Base-by-base conservation (phyloP, 2,888 invertebrate genomes). In the Phanerotoma sp. region DNA sequence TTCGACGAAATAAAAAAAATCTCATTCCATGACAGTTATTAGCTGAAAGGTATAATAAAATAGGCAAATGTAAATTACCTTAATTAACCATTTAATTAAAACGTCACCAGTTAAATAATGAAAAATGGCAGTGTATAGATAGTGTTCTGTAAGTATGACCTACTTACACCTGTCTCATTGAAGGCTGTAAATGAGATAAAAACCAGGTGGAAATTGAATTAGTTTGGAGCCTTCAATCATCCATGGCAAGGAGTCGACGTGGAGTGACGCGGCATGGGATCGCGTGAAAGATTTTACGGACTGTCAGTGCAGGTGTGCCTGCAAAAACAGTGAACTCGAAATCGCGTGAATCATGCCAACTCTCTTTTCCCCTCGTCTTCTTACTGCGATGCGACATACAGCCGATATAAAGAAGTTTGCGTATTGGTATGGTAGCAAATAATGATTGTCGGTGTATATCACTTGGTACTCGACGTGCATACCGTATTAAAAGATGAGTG, bases 281-380 rank as follows among this genome's bases (percentile, higher is more conserved):
- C 53, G 56, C 55, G 51, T 50, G 40, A 60, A 56, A 60, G 52
- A 57, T 62, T 61, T 61, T 41, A 52, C 55, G 54, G 56, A 53
- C 51, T 62, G 56, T 56, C 62, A 54, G 58, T 56, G 60, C 60
- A 62, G 62, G 60, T 61, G 62, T 47, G 49, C 57, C 20, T 51
- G 54, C 58, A 61, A 60, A 62, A 60, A 60, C 56, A 18, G 44
- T 28, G 42, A 51, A 61, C 50, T 49, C 41, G 57, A 58, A 62
- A 62, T 61, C 60, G 60, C 58, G 60, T 58, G 60, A 60, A 62
- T 62, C 60, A 57, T 55, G 54, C 58, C 58, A 50, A 56, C 54
- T 55, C 55, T 42, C 33, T 49, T 37, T 16, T 45, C 25, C 13
- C 25, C 30, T 22, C 30, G 13, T 47, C 37, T 15, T 42, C 28